Percentiles rank a stretch among this genome's conserved stretches.
These are phyloP conservation scores for Formica selysi DNA, from an alignment of 1,140 invertebrate genomes.

Conservation along the genomic window DNA sequence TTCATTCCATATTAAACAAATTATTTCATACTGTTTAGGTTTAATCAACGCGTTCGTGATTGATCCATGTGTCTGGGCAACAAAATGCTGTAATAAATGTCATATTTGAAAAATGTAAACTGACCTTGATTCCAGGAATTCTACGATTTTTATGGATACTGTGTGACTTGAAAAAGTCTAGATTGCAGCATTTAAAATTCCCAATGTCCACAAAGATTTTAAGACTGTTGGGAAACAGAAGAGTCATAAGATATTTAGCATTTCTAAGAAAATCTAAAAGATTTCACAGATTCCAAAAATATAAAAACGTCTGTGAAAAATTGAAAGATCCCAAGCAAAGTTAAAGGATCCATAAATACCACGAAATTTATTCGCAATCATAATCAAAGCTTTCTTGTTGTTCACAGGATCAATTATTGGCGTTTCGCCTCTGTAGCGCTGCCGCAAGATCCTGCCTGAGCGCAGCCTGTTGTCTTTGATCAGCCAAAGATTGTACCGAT, in stretches of 20 bases:
- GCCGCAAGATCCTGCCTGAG: slow-evolving; percentile 95
- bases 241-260: slow-evolving; percentile 33
- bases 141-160: slow-evolving; percentile 34
- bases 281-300: slow-evolving; percentile 42
- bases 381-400: slow-evolving; percentile 81
- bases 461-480: slow-evolving; percentile 93
- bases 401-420: slow-evolving; percentile 86
- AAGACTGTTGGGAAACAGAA: slow-evolving; percentile 12
- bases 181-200: slow-evolving; percentile 36
- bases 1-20: slow-evolving; percentile 61
- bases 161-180: slow-evolving; percentile 8
- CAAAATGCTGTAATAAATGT: slow-evolving; percentile 48
- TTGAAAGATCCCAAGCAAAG: slow-evolving; percentile 46
- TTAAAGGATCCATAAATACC: slow-evolving; percentile 49
- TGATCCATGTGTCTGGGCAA: slow-evolving; percentile 31
- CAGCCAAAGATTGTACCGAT: slow-evolving; percentile 94
- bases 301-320: slow-evolving; percentile 48
- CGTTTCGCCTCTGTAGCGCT: slow-evolving; percentile 92
- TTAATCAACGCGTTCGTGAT: slow-evolving; percentile 57
- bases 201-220: slow-evolving; percentile 31
- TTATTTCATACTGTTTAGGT: slow-evolving; percentile 64
- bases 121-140: slow-evolving; percentile 43
- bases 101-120: slow-evolving; percentile 21
- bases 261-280: slow-evolving; percentile 27
- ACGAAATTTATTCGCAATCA: slow-evolving; percentile 71